Base-by-base conservation (phyloP, 2,113 vertebrate genomes). In the Condylura cristata region DNA sequence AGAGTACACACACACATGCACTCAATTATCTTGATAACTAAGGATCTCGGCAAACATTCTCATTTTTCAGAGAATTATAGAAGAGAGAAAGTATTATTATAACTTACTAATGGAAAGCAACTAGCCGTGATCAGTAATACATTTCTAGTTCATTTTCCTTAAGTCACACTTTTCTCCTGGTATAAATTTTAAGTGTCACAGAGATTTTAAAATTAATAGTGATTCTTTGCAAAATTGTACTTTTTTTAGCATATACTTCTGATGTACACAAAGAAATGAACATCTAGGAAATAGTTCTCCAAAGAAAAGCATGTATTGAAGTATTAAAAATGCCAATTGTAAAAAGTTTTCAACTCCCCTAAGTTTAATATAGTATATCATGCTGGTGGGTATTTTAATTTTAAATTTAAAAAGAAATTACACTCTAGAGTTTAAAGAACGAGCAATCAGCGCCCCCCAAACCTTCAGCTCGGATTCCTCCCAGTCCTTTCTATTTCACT, bases 1-100 rank as follows among this genome's bases (percentile, higher is more conserved):
- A 30, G 56, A 9, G 65, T 82, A 76, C 24, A 30, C n/a, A 48
- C 5, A 12, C 32, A 81, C 66, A 22, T 56, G 53, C 53, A 56
- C 53, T 20, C 20, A 79, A 86, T 32, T 37, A 70, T 58, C 83
- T 51, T 86, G 60, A 58, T 82, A 56, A 87, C 74, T 79, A 91
- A 41, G 61, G 37, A 63, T 48, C 9, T 28, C 22, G 41, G 37
- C 28, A 81, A 93, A 87, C 41, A 93, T 30, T n/a, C 63, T 84
- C 93, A 66, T 91, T 92, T 92, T 91, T 93, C 84, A 66, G 51
- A 93, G n/a, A 90, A 65, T 87, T 90, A 93, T 1, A 90, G 39
- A 78, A 53, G 41, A 71, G 44, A 92, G 48, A 90, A 95, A 90
- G 65, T 78, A 85, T 34, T 87, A 44, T 76, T 80, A 70, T 53